phyloP scores from a whole-genome alignment of 2,888 invertebrate genomes.

The Anthrax anthrax region DNA sequence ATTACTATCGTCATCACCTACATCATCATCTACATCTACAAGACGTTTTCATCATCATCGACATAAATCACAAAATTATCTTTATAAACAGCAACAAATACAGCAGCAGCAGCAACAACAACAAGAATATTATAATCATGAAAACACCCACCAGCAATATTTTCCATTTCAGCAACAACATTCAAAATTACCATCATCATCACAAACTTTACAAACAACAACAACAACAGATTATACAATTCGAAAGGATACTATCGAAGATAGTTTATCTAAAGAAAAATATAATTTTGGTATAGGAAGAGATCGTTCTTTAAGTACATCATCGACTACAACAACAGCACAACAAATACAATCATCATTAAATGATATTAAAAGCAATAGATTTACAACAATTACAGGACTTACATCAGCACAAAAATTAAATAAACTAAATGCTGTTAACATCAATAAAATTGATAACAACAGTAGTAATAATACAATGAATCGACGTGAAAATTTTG shows the following conservation, averaged over 20 bases:
- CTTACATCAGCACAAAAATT: constrained; percentile 2
- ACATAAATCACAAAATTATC: not conserved
- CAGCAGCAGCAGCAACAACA: constrained; percentile 12
- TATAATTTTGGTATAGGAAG: not conserved
- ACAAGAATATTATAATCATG: constrained; percentile 4
- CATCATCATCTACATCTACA: constrained; percentile 8
- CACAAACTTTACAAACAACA: not conserved
- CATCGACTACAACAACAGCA: no score
- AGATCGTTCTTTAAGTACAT: constrained; percentile 1
- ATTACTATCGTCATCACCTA: constrained; percentile 6
- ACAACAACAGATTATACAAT: not conserved
- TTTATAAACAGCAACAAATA: constrained; percentile 11
- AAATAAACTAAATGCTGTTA: constrained; percentile 3
- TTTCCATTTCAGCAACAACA: constrained; percentile 8
- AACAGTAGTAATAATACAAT: constrained; percentile 8
- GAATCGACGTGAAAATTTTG: constrained; percentile 8
- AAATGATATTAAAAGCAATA: constrained; percentile 10
- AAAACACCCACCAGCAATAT: no score
- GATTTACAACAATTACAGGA: constrained; percentile 5
- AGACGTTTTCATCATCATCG: not conserved
- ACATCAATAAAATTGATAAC: constrained; percentile 13
- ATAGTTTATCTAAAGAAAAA: not conserved
- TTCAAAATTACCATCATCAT: not conserved
- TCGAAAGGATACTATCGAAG: not conserved
- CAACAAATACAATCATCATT: constrained; percentile 6